Base-by-base conservation (phyloP, 2,113 vertebrate species). In the Psettodes erumei region DNA sequence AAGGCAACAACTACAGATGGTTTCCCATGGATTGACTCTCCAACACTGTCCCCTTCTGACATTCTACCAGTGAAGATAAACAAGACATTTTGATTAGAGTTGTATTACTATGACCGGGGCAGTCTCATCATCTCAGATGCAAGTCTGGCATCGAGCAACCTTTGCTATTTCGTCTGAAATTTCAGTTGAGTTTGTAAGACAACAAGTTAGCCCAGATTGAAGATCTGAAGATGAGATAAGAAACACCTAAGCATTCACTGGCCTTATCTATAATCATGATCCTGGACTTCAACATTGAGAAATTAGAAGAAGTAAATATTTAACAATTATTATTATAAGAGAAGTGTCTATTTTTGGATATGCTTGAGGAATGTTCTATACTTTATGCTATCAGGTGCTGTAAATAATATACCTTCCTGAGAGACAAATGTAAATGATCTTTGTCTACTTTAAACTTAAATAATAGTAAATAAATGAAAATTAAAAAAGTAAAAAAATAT, bases 21-120 rank as follows among this genome's bases (percentile, higher is more conserved):
- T 77, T 98, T 99, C 88, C 98, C 98, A 90, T 98, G 97, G 91
- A 99, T 96, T 53, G 98, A 97, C 62, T 99, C 98, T 75, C 97
- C 97, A 89, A 93, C 93, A 62, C 98, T 99, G 94, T 99, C 98
- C 83, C 98, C 98, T 96, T 99, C 98, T 92, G 98, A 98, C 98
- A 99, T 99, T 90, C 95, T 96, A 94, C 78, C 92, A 92, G 89
- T 89, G 68, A 43, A 85, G 35, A 90, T 61, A 79, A 33, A 75
- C 54, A 51, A n/a, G 21, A 30, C 3, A 56, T 27, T 32, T 8
- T 47, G 8, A 71, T 85, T 59, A 82, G 51, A 10, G 4, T 1
- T 5, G 3, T 21, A 19, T 47, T 4, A 5, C 64, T 32, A 13
- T n/a, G n/a, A n/a, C n/a, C 16, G 58, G 33, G 47, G 30, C 40